Percentiles rank a stretch among this genome's conserved stretches.
phyloP scores from a whole-genome alignment of 2,888 invertebrate genomes.

The Polydrusus tereticollis region DNA sequence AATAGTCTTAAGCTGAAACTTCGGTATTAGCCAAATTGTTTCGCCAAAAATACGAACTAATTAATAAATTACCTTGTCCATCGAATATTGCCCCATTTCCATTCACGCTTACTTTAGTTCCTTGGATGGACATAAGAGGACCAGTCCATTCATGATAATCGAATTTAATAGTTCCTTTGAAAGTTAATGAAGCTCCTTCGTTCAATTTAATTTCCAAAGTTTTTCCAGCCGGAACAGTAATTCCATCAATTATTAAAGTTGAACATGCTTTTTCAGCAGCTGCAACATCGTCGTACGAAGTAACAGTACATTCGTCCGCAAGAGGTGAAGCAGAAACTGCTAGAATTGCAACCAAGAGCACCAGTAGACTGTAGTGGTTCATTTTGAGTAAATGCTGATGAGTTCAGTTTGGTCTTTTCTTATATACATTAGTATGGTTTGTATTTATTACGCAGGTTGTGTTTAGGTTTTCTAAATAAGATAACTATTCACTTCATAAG shows the following conservation, averaged over 20 bases:
- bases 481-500: no score
- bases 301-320: constrained; percentile 29
- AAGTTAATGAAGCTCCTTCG: constrained; percentile 15
- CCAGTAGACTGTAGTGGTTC: background rate
- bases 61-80: constrained; percentile 40
- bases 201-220: constrained; percentile 33
- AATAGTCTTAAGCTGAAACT: no score
- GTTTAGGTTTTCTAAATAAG: no score
- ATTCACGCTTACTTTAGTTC: constrained; percentile 33
- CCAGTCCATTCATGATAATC: constrained; percentile 36
- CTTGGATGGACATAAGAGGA: constrained; percentile 31
- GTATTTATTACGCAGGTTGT: no score
- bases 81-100: constrained; percentile 41
- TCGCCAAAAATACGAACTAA: background rate
- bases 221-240: constrained; percentile 44
- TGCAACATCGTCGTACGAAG: constrained; percentile 23
- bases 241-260: constrained; percentile 18
- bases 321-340: background rate
- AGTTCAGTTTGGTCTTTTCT: no score
- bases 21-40: no score
- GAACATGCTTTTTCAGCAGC: constrained; percentile 25
- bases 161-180: constrained; percentile 35
- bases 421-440: no score
- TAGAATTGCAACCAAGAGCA: background rate
- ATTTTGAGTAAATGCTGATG: background rate